A percentile compares a stretch with the other conserved stretches of the same genome.
Conservation (phyloP, 2,888 invertebrate species). For the Tuta absoluta region DNA sequence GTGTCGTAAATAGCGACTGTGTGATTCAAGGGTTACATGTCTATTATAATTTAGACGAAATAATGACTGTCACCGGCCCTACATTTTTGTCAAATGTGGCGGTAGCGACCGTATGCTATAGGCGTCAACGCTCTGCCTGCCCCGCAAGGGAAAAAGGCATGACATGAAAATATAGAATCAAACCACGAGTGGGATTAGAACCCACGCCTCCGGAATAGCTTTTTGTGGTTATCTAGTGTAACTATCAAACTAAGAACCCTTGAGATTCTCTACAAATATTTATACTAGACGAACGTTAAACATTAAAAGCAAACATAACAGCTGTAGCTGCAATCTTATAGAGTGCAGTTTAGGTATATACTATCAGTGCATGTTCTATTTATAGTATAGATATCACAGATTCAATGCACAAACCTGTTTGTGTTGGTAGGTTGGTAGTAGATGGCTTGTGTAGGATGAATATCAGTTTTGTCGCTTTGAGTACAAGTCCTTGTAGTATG, state of each 20-base stretch:
- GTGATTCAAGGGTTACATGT: too few species aligned
- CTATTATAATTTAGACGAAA: too few species aligned
- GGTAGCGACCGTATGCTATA: too few species aligned
- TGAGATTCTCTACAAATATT: neutral
- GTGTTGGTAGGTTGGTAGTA: constrained; percentile 12
- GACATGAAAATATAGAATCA: too few species aligned
- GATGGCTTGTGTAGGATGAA: constrained; percentile 7
- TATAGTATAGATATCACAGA: constrained; percentile 18
- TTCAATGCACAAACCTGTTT: constrained; percentile 25
- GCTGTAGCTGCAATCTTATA: neutral
- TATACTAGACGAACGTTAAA: constrained; percentile 3
- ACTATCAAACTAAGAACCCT: neutral
- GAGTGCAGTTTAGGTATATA: neutral
- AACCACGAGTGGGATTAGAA: too few species aligned
- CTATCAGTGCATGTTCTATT: constrained; percentile 20
- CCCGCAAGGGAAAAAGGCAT: too few species aligned
- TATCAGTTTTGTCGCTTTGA: neutral
- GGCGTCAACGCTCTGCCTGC: too few species aligned
- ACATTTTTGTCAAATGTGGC: too few species aligned
- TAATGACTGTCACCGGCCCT: too few species aligned
- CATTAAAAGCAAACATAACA: neutral
- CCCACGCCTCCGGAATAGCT: too few species aligned
- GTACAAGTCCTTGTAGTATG: neutral
- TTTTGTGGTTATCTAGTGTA: too few species aligned
- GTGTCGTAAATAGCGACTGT: too few species aligned